Evolutionary conservation across 2,797 vertebrate species (phyloP).

Genomic region (Pteronotus mesoamericanus): DNA sequence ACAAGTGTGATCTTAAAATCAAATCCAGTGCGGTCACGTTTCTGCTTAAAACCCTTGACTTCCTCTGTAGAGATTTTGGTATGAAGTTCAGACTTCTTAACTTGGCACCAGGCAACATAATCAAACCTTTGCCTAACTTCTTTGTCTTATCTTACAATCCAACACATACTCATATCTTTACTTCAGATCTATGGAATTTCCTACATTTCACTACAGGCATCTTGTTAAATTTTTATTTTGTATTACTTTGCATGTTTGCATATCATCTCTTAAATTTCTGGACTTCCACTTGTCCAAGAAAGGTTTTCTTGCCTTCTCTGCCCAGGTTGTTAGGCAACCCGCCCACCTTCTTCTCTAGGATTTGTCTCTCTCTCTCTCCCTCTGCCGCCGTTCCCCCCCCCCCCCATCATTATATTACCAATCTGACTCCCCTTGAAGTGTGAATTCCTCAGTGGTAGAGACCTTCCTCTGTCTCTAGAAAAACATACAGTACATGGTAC

Average conservation of each 20-base stretch:
- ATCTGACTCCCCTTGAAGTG: background rate
- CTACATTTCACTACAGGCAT: background rate
- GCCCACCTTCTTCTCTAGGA: background rate
- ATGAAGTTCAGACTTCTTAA: background rate
- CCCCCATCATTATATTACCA: background rate
- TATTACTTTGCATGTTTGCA: background rate
- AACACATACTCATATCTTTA: too few species aligned
- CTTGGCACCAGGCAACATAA: background rate
- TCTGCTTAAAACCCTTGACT: background rate
- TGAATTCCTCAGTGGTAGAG: background rate
- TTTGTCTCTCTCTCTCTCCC: background rate
- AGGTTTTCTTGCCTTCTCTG: fast-evolving
- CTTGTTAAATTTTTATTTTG: background rate
- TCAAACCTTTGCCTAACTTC: background rate
- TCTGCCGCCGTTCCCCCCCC: background rate
- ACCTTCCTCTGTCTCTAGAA: background rate
- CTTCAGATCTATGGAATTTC: background rate
- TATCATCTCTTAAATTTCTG: background rate
- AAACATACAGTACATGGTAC: background rate
- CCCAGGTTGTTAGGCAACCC: background rate
- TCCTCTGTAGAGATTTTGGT: background rate
- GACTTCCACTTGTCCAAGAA: background rate
- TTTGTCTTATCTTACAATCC: background rate
- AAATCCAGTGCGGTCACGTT: background rate
- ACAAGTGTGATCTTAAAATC: background rate